Evolutionary conservation across 2,888 invertebrate genomes (phyloP), one percentile per base, ranked within the genome.

Genomic region (Drosophila antonietae): DNA sequence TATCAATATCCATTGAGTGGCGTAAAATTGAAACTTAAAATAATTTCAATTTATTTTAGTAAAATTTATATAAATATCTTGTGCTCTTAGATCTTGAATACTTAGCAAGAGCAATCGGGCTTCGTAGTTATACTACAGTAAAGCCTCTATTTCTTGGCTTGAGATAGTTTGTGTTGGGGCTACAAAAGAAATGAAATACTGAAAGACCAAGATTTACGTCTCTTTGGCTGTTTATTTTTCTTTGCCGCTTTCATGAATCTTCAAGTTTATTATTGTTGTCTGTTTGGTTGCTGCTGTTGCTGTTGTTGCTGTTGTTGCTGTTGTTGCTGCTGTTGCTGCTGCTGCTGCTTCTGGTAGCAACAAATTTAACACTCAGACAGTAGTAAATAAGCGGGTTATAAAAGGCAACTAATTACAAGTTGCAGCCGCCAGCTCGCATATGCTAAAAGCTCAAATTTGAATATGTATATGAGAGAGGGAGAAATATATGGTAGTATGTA

Each of bases 401-500:
- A 83, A 86, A 81, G 81, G 64, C 89, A 91, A 85, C 90, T 90
- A 90, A 91, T 90, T 90, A 91, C 91, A 89, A 89, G 75, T 69
- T 81, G 78, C 75, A 82, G 77, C 73, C 78, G 53, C 69, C 68
- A 65, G 52, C 68, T 70, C 47, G 60, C 67, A 68, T 71, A 69
- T 70, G 78, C 56, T 71, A 58, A 75, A 74, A 60, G 20, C 10
- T 9, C 4, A 63, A 58, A 77, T 72, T 84, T 77, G 55, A 72
- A 85, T 88, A 82, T 78, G 63, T 55, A 56, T 61, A 37, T 60
- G 31, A 46, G 62, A 35, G 62, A 35, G 44, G 12, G 7, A 39
- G 15, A 39, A 6, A 28, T 28, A 28, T 28, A 28, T 28, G 28
- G 28, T 28, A 28, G 28, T 28, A 46, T 71, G 62, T 49, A 49